Conservation (phyloP, 1,140 invertebrate genomes). For the Streblospio benedicti region DNA sequence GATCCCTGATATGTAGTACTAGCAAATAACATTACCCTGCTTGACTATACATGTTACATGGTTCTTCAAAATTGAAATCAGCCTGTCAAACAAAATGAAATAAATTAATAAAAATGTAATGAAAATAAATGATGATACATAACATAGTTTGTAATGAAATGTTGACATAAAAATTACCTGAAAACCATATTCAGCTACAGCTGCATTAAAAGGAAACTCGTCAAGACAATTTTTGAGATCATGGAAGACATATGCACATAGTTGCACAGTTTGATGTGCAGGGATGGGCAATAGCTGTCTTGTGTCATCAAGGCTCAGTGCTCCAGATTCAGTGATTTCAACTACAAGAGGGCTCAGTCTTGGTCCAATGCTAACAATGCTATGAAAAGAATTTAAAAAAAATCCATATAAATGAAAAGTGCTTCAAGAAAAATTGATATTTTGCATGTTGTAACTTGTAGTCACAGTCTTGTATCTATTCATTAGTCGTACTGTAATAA, state of each 20-base stretch:
- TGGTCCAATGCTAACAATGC: conserved; percentile 57
- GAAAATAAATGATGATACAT: too few relatives aligned
- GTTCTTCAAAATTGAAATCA: too few relatives aligned
- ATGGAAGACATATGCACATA: conserved; percentile 48
- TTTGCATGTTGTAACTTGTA: too few relatives aligned
- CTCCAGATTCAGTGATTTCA: conserved; percentile 45
- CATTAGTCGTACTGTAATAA: too few relatives aligned
- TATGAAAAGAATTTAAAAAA: conserved; percentile 23
- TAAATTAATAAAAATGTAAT: too few relatives aligned
- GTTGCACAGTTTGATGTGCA: conserved; percentile 51
- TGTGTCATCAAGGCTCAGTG: conserved; percentile 39
- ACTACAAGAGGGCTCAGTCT: conserved; percentile 54
- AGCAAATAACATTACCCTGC: too few relatives aligned
- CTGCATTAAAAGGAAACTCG: conserved; percentile 53
- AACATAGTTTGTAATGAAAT: too few relatives aligned
- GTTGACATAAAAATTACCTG: conserved; percentile 41
- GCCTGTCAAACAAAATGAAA: too few relatives aligned
- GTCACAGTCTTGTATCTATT: too few relatives aligned
- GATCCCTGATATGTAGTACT: too few relatives aligned
- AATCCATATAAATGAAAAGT: neutral
- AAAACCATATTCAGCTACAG: conserved; percentile 60
- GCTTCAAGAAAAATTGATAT: too few relatives aligned
- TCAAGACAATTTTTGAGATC: conserved; percentile 27
- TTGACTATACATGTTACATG: too few relatives aligned
- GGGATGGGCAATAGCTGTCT: conserved; percentile 52